These are phyloP conservation scores for Aphyosemion australe DNA, from an alignment of 2,113 vertebrate species.

Conservation along the genomic window DNA sequence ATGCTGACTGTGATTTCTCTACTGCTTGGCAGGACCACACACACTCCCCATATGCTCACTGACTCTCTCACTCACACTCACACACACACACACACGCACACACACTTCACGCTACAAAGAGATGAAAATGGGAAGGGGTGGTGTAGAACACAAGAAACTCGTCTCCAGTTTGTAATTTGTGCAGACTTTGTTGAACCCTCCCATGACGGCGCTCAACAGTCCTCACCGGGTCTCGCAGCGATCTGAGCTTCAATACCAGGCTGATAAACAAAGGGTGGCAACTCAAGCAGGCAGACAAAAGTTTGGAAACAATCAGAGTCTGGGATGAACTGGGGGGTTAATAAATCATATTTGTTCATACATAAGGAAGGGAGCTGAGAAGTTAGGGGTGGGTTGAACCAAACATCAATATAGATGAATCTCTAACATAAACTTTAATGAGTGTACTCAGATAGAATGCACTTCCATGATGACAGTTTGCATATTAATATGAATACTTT, in stretches of 20 bases:
- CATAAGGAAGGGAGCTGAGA: constrained; percentile 64
- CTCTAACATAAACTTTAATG: constrained; percentile 74
- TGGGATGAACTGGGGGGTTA: constrained; percentile 53
- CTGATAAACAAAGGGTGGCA: constrained; percentile 67
- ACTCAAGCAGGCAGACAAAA: constrained; percentile 62
- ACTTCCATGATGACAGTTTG: too few relatives aligned
- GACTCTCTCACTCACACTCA: constrained; percentile 52
- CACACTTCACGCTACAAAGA: constrained; percentile 13
- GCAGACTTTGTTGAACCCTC: constrained; percentile 66
- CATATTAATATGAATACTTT: constrained; percentile 2
- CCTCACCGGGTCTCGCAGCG: constrained; percentile 52
- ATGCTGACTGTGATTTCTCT: constrained; percentile 52
- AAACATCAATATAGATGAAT: constrained; percentile 55
- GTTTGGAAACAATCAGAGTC: constrained; percentile 62
- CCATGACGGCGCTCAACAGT: constrained; percentile 52
- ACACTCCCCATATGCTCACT: constrained; percentile 64
- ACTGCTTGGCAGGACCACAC: constrained; percentile 66
- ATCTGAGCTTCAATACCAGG: constrained; percentile 51
- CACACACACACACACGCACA: neutral
- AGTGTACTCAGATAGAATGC: constrained; percentile 62
- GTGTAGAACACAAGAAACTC: constrained; percentile 33
- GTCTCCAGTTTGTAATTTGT: constrained; percentile 66
- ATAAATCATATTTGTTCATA: constrained; percentile 79
- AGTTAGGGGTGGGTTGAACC: constrained; percentile 51
- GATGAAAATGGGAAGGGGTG: constrained; percentile 52